Evolutionary conservation across 2,113 vertebrate species (phyloP).

Genomic region (Pedionomus torquatus): DNA sequence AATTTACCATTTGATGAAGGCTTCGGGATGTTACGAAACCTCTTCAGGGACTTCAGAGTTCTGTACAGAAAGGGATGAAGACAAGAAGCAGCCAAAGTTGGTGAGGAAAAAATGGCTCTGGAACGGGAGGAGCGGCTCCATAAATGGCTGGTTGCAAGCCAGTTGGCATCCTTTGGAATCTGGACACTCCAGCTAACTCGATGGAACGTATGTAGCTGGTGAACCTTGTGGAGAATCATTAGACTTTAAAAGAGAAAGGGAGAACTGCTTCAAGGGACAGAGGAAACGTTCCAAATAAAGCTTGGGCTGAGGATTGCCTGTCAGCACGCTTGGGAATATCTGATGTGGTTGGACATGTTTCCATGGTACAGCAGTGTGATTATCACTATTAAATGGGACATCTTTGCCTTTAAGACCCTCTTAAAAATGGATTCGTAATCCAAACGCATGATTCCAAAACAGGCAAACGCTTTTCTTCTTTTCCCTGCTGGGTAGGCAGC

Average conservation of each 20-base stretch:
- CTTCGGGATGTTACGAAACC: slow-evolving; percentile 51
- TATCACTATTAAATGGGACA: neutral
- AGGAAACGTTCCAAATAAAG: neutral
- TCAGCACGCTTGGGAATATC: neutral
- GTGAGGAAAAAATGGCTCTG: neutral
- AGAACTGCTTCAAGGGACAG: neutral
- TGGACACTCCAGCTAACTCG: neutral
- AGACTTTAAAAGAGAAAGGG: neutral
- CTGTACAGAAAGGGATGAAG: neutral
- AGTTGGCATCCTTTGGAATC: slow-evolving; percentile 20
- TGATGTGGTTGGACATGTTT: neutral
- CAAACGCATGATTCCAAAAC: neutral
- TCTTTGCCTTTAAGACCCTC: neutral
- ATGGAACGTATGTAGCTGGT: neutral
- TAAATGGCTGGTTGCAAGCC: slow-evolving; percentile 4
- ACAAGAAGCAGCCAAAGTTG: slow-evolving; percentile 29
- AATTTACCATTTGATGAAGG: slow-evolving; percentile 62
- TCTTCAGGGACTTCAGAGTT: slow-evolving; percentile 43
- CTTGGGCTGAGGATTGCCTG: neutral
- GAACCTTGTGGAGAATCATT: neutral
- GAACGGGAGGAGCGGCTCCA: neutral
- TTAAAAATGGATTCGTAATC: neutral
- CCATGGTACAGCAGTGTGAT: neutral
- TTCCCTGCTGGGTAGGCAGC: neutral
- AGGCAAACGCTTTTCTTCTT: neutral